phyloP scores from a whole-genome alignment of 2,113 vertebrate genomes.

The Dipodomys merriami region DNA sequence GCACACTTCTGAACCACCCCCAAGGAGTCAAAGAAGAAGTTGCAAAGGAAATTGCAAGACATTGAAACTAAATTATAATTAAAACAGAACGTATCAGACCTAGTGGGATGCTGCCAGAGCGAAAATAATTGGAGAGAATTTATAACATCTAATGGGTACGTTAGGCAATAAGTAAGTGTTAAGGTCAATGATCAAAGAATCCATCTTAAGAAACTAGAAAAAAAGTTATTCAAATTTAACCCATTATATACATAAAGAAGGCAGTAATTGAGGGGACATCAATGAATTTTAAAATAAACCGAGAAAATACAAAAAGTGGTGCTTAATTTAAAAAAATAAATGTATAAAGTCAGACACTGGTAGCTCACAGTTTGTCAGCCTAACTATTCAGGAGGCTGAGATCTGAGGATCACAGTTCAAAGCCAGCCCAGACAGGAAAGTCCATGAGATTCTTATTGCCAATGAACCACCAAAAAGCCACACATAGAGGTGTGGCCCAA shows the following conservation, averaged over 20 bases:
- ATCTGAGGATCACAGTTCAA: no score
- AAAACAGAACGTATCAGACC: neutral
- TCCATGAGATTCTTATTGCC: no score
- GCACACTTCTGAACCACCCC: neutral
- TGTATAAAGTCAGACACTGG: no score
- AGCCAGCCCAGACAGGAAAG: no score
- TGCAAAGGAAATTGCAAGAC: constrained; percentile 28
- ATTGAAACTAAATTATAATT: neutral
- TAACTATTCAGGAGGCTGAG: no score
- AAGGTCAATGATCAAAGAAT: neutral
- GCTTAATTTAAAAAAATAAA: neutral
- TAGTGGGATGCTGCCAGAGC: neutral
- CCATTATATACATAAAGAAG: neutral
- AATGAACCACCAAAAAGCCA: no score
- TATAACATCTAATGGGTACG: neutral
- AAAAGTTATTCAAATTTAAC: constrained; percentile 38
- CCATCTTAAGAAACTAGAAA: neutral
- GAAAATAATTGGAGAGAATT: neutral
- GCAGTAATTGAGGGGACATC: neutral
- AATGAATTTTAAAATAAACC: constrained; percentile 14
- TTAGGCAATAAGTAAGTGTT: neutral
- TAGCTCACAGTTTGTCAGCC: no score
- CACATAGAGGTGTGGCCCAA: no score
- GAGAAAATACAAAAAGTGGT: neutral
- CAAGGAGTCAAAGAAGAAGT: neutral